Percentiles rank a stretch among this genome's conserved stretches.
phyloP scores from a whole-genome alignment of 1,140 invertebrate species.

The Cotesia typhae region DNA sequence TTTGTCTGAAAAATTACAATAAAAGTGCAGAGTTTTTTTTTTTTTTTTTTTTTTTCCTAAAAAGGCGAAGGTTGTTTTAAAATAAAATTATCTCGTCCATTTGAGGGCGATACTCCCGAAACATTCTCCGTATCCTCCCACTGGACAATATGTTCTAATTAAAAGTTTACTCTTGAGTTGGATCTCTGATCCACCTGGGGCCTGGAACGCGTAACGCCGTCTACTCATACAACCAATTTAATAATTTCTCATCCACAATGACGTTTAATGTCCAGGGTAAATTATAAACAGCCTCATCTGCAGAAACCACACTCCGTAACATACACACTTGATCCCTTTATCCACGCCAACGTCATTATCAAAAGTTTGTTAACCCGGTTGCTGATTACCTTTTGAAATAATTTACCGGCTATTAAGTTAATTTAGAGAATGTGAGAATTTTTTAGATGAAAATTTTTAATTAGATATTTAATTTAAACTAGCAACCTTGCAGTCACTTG shows the following conservation, averaged over 20 bases:
- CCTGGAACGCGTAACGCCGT: neutral
- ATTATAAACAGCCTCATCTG: neutral
- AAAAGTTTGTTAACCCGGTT: neutral
- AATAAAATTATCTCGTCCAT: no score
- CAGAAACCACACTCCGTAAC: neutral
- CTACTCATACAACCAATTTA: neutral
- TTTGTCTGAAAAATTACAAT: no score
- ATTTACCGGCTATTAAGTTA: no score
- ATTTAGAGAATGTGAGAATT: no score
- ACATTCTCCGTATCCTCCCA: neutral
- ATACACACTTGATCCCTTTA: neutral
- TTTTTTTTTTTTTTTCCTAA: no score
- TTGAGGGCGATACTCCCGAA: no score
- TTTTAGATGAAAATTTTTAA: no score
- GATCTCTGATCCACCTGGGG: constrained; percentile 15
- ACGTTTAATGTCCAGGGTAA: neutral
- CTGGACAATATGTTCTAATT: constrained; percentile 32
- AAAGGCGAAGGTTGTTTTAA: no score
- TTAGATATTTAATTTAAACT: no score
- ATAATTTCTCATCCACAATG: neutral
- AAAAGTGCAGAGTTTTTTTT: no score
- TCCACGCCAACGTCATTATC: neutral
- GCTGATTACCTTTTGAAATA: no score
- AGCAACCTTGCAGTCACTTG: no score
- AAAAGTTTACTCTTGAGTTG: constrained; percentile 27